A percentile compares a stretch with the other conserved stretches of the same genome.
phyloP scores from a whole-genome alignment of 2,113 vertebrate genomes.

The Vulpes ferrilata region DNA sequence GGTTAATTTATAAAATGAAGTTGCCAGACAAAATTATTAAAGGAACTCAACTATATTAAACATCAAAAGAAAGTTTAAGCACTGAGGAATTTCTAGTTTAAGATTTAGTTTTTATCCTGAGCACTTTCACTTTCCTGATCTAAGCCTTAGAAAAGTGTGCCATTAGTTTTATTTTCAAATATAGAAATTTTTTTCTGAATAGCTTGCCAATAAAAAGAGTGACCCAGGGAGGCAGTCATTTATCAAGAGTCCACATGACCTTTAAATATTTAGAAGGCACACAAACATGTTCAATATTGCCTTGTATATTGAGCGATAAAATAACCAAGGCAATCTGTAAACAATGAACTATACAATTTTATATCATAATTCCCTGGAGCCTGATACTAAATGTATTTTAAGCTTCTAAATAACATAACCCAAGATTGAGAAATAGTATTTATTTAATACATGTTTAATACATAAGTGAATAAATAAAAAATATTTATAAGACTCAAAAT shows the following conservation, averaged over 20 bases:
- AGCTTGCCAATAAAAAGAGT: conserved; percentile 39
- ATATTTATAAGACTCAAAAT: background rate
- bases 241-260: background rate
- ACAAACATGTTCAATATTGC: conserved; percentile 33
- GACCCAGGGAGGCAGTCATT: conserved; percentile 24
- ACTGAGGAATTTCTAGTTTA: conserved; percentile 43
- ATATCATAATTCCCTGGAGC: background rate
- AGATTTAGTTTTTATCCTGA: background rate
- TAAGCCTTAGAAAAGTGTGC: background rate
- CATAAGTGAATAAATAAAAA: background rate
- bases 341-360: background rate
- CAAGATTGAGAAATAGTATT: background rate
- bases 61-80: background rate
- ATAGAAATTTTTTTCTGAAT: background rate
- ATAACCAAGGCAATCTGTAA: background rate
- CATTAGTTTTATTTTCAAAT: conserved; percentile 24
- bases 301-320: conserved; percentile 29
- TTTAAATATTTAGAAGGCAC: conserved; percentile 54
- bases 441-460: background rate
- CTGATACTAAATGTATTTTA: background rate
- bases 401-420: background rate
- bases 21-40: background rate
- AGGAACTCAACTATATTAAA: background rate
- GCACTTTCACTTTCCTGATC: background rate
- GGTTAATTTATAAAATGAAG: background rate